Percentiles rank a stretch among this genome's conserved stretches.
phyloP scores from a whole-genome alignment of 2,113 vertebrate genomes.

The Dicerorhinus sumatrensis region DNA sequence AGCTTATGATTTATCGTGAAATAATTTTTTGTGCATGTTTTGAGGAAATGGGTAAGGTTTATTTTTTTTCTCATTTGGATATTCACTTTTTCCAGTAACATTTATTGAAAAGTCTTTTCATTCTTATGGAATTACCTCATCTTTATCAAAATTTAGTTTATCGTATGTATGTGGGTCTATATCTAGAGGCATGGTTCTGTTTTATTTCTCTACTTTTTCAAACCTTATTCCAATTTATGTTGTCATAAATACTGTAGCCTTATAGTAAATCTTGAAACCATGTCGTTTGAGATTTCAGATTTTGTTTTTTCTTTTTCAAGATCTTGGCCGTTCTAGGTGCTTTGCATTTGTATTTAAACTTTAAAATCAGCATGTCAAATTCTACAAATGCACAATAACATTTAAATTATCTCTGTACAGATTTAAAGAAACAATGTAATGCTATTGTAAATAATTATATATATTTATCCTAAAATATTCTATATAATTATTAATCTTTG shows the following conservation, averaged over 20 bases:
- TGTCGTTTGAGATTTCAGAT: not conserved
- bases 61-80: not conserved
- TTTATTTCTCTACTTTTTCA: not conserved
- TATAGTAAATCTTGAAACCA: not conserved
- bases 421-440: not conserved
- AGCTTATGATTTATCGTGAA: not conserved
- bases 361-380: not conserved
- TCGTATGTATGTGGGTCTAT: not conserved
- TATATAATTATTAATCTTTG: not conserved
- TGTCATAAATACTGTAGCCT: not conserved
- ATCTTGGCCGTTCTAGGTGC: not conserved
- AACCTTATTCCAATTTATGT: not conserved
- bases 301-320: not conserved
- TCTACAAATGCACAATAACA: not conserved
- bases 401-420: not conserved
- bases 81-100: not conserved
- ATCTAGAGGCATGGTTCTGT: not conserved
- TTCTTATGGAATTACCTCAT: not conserved
- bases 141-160: not conserved
- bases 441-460: not conserved
- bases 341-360: not conserved
- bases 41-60: not conserved
- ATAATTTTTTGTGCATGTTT: not conserved
- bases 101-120: not conserved
- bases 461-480: not conserved